phyloP scores from a whole-genome alignment of 2,113 vertebrate species.

The Noturus placidus region DNA sequence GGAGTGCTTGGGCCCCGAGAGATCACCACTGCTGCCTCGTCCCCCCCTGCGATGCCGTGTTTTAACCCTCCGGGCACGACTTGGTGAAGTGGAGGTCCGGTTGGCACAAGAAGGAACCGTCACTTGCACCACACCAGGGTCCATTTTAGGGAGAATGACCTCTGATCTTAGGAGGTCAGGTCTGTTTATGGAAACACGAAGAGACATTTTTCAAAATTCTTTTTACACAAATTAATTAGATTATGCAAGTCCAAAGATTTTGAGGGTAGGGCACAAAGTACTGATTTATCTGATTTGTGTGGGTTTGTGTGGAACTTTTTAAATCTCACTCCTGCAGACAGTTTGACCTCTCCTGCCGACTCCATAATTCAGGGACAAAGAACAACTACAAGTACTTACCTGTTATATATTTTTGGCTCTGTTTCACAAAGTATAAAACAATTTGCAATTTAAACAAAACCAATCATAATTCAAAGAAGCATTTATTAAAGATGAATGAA shows the following conservation, averaged over 20 bases:
- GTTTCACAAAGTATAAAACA: neutral
- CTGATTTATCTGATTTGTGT: neutral
- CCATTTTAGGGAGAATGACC: slow-evolving; percentile 88
- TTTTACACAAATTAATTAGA: neutral
- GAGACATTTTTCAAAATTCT: neutral
- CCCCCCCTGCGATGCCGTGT: slow-evolving; percentile 84
- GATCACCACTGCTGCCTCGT: slow-evolving; percentile 85
- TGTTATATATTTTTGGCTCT: neutral
- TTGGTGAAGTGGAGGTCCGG: slow-evolving; percentile 87
- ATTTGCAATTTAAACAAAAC: neutral
- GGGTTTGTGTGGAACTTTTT: neutral
- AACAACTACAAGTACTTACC: no score
- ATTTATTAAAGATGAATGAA: neutral
- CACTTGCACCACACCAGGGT: slow-evolving; percentile 86
- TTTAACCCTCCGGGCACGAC: slow-evolving; percentile 84
- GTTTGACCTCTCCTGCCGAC: neutral
- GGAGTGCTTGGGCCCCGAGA: slow-evolving; percentile 73
- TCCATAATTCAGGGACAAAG: neutral
- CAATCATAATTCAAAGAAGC: neutral
- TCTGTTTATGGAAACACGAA: slow-evolving; percentile 62
- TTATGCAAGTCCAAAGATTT: neutral
- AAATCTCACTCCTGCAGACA: neutral
- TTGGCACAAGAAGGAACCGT: slow-evolving; percentile 84
- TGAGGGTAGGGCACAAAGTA: neutral
- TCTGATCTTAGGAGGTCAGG: slow-evolving; percentile 93